Conservation (phyloP, 2,113 vertebrate species). For the Cricetomys ansorgei region DNA sequence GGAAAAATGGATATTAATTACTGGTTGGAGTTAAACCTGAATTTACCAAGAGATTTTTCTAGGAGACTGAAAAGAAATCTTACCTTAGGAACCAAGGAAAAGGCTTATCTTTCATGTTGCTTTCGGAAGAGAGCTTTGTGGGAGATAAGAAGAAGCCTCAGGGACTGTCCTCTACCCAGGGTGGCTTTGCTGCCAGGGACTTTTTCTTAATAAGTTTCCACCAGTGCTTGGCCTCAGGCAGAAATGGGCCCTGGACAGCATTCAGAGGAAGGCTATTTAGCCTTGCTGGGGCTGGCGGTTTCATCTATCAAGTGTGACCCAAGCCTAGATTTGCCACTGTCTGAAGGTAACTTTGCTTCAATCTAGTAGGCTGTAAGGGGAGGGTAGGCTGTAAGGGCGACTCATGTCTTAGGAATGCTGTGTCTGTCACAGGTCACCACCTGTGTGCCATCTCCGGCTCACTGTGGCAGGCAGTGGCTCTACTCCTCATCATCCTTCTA, state of each 20-base stretch:
- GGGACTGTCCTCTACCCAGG: not conserved
- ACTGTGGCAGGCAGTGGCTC: no score
- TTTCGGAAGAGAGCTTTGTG: not conserved
- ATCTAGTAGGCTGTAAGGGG: not conserved
- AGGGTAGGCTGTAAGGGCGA: no score
- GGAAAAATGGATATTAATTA: constrained; percentile 15
- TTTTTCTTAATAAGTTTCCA: constrained; percentile 9
- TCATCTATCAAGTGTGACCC: no score
- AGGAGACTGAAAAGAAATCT: constrained; percentile 25
- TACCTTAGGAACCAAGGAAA: not conserved
- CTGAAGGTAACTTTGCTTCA: not conserved
- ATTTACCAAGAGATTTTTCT: not conserved
- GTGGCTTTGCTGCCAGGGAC: constrained; percentile 41
- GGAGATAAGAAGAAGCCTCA: not conserved
- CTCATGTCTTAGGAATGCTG: not conserved
- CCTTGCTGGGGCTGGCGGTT: not conserved
- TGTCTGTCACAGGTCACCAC: not conserved
- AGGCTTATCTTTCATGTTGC: constrained; percentile 13
- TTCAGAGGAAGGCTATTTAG: not conserved
- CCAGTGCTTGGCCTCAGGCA: not conserved
- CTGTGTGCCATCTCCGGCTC: not conserved
- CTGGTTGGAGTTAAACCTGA: not conserved
- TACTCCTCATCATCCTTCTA: not conserved
- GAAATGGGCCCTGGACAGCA: not conserved
- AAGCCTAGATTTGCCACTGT: not conserved